Evolutionary conservation across 2,113 vertebrate species (phyloP).

Genomic region (Danionella cerebrum): DNA sequence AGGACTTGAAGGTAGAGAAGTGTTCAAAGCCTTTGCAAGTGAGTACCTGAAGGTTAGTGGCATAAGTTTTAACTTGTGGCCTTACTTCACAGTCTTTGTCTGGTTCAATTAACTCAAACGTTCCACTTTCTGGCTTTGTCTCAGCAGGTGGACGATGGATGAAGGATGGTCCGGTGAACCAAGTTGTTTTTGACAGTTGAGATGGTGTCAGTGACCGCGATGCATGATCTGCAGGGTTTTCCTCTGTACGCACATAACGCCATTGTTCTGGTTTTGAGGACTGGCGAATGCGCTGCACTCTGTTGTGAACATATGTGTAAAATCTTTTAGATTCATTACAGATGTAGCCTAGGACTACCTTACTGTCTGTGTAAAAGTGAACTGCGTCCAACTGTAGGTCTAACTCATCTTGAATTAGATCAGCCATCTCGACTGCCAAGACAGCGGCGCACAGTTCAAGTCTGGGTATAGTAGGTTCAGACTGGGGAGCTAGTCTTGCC

Average conservation of each 20-base stretch:
- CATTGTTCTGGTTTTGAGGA: not conserved
- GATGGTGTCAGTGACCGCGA: not conserved
- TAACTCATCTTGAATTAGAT: too few species aligned
- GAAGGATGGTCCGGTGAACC: not conserved
- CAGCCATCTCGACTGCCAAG: too few species aligned
- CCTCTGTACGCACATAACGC: not conserved
- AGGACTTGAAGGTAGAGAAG: slow-evolving; percentile 16
- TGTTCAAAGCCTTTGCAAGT: not conserved
- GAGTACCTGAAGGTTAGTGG: not conserved
- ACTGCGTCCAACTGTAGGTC: too few species aligned
- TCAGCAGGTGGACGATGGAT: not conserved
- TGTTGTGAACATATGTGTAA: slow-evolving; percentile 1
- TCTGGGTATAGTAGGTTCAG: too few species aligned
- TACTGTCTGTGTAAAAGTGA: too few species aligned
- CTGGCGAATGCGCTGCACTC: not conserved
- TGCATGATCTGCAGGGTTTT: not conserved
- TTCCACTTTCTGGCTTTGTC: not conserved
- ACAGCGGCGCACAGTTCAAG: too few species aligned
- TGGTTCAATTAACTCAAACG: not conserved
- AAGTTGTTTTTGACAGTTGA: not conserved
- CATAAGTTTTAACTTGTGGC: not conserved
- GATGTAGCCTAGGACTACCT: too few species aligned
- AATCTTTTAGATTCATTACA: too few species aligned
- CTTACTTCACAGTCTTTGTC: not conserved
- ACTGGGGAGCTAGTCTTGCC: too few species aligned